Base-by-base conservation (phyloP, 2,113 vertebrate genomes). In the Nicator chloris region DNA sequence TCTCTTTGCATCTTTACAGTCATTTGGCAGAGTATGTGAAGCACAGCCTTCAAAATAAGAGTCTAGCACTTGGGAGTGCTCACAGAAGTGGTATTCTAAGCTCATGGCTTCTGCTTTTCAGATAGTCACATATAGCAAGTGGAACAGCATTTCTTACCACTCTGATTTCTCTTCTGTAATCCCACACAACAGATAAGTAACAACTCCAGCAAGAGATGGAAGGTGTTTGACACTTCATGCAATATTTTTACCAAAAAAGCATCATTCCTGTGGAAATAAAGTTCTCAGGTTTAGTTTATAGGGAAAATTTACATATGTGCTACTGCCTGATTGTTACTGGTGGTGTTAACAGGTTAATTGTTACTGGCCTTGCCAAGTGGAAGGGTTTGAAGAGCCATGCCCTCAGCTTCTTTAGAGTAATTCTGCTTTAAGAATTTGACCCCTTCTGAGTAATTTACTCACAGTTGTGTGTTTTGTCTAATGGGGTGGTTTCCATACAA, bases 11-110 rank as follows among this genome's bases (percentile, higher is more conserved):
- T 95, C 86, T 76, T 81, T 51, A 26, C 90, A 88, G 65, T 88
- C 37, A 68, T 56, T 92, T 96, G 94, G 95, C 94, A 93, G 70
- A 78, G 45, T 37, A 35, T 5, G 3, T 4, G 13, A 83, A 92
- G 37, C 44, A 33, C 37, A 79, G 45, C 40, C 80, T 95, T 96
- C 94, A 96, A 75, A 97, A 96, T 93, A 96, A 96, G 53, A 96
- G 95, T 90, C 90, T 24, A 51, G 72, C 30, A 9, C 68, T 90
- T 73, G 50, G 44, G 75, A 95, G 50, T 21, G 54, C 71, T 95
- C 10, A 10, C 54, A 82, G 56, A 28, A 82, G 50, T 37, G 24
- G 3, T 82, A 8, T 68, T 71, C 8, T 47, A n/a, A 61, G 68
- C 64, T 95, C 23, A 3, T 44, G 50, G 30, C 57, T 95, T 80